Conservation (phyloP, 2,113 vertebrate species). For the Notothenia rossii region DNA sequence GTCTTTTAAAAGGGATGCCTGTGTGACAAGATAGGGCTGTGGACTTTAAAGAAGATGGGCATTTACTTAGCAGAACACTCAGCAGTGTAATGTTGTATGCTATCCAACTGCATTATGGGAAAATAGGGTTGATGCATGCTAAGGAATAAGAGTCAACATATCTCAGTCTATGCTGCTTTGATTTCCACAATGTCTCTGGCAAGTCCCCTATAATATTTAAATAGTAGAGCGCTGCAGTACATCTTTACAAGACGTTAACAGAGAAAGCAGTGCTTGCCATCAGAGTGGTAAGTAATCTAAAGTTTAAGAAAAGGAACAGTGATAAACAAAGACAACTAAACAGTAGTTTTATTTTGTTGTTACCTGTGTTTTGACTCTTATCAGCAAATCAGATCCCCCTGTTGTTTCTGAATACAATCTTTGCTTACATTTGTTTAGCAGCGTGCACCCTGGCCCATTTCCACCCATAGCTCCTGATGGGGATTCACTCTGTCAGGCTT, state of each 20-base stretch:
- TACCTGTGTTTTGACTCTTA: slow-evolving; percentile 34
- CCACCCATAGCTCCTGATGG: slow-evolving; percentile 67
- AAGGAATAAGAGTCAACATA: not conserved
- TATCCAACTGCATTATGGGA: not conserved
- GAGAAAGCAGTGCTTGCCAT: not conserved
- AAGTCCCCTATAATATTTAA: not conserved
- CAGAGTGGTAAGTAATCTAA: not conserved
- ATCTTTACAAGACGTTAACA: not conserved
- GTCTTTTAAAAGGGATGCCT: too few species aligned
- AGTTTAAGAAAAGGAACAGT: not conserved
- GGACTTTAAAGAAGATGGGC: not conserved
- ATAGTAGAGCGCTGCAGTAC: not conserved
- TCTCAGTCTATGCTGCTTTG: not conserved
- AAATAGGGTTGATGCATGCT: not conserved
- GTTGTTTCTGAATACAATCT: slow-evolving; percentile 61
- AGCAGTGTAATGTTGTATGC: not conserved
- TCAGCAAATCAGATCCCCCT: slow-evolving; percentile 40
- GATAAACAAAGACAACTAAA: not conserved
- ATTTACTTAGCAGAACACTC: not conserved
- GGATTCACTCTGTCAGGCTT: slow-evolving; percentile 78
- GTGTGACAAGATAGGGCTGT: too few species aligned
- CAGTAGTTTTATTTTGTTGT: slow-evolving; percentile 22
- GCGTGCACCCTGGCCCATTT: slow-evolving; percentile 80
- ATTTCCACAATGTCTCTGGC: not conserved
- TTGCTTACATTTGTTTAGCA: slow-evolving; percentile 78